Evolutionary conservation across 2,113 vertebrate species (phyloP).

Genomic region (Rallus limicola): DNA sequence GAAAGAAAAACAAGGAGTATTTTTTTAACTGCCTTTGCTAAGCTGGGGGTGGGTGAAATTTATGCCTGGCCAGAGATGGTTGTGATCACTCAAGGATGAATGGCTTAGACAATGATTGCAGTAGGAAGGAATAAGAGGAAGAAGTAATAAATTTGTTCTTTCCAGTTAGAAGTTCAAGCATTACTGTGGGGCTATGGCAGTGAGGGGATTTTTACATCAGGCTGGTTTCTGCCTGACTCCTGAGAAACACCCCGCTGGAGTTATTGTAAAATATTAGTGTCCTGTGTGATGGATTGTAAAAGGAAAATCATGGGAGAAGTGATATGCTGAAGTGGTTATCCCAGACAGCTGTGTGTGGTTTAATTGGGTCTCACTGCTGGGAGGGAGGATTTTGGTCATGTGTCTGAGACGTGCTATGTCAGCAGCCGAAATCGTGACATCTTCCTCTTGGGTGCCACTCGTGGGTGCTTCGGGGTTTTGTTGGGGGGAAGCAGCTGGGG

Average conservation of each 20-base stretch:
- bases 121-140: not conserved
- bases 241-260: not conserved
- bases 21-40: not conserved
- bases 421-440: not conserved
- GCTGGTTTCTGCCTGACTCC: not conserved
- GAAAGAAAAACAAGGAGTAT: not conserved
- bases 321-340: not conserved
- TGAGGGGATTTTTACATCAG: accelerated
- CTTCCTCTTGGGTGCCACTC: accelerated
- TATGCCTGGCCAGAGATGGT: not conserved
- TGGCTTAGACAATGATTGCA: not conserved
- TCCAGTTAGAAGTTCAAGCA: not conserved
- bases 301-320: not conserved
- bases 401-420: accelerated
- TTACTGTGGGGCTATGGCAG: accelerated
- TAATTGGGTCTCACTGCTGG: not conserved
- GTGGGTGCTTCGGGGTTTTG: accelerated
- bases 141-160: not conserved
- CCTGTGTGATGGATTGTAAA: not conserved
- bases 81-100: not conserved
- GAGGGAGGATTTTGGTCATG: not conserved
- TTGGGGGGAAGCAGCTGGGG: not conserved
- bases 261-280: not conserved
- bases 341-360: not conserved
- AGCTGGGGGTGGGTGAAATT: not conserved